phyloP scores from a whole-genome alignment of 2,113 vertebrate genomes.

The Phyllopteryx taeniolatus region DNA sequence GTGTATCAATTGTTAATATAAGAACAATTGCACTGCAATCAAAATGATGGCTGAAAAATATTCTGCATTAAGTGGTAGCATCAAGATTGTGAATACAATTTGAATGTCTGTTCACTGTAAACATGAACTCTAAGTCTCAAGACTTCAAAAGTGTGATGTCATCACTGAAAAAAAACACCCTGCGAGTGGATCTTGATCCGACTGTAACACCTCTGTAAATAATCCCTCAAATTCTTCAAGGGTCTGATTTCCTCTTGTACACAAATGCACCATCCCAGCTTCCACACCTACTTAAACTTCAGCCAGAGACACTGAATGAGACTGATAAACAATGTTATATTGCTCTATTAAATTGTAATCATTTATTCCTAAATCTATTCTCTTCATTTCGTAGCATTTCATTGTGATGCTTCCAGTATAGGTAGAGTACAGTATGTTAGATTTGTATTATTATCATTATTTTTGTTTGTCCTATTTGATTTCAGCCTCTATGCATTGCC shows the following conservation, averaged over 20 bases:
- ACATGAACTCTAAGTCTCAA: neutral
- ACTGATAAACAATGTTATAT: conserved; percentile 33
- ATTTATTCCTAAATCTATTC: no score
- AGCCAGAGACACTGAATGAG: conserved; percentile 38
- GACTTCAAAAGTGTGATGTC: neutral
- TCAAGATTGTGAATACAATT: neutral
- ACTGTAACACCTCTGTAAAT: conserved; percentile 43
- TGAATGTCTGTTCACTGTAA: neutral
- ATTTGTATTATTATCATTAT: neutral
- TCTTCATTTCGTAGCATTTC: no score
- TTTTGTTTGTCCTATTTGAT: neutral
- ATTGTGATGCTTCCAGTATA: neutral
- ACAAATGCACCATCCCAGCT: conserved; percentile 10
- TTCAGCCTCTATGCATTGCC: neutral
- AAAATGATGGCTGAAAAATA: neutral
- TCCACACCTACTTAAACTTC: conserved; percentile 37
- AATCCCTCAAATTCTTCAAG: conserved; percentile 32
- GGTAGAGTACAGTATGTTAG: neutral
- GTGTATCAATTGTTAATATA: neutral
- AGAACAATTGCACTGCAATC: neutral
- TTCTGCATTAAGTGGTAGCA: neutral
- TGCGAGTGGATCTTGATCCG: conserved; percentile 31
- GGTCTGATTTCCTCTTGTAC: conserved; percentile 42
- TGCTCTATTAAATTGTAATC: neutral
- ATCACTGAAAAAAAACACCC: conserved; percentile 8